phyloP scores from a whole-genome alignment of 1,140 invertebrate genomes.

The Bilobella aurantiaca region DNA sequence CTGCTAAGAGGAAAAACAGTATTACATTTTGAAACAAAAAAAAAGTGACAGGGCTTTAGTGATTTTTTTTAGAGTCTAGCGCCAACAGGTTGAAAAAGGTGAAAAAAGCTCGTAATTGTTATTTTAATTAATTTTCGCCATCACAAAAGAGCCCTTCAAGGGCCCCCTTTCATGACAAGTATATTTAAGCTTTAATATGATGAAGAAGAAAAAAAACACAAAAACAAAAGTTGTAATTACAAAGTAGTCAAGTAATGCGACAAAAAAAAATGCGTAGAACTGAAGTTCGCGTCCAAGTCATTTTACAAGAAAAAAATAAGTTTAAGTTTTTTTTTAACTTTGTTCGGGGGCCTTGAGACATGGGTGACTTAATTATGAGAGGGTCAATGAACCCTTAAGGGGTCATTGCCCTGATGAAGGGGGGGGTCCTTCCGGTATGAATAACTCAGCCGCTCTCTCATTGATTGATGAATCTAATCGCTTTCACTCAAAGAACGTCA shows the following conservation, averaged over 20 bases:
- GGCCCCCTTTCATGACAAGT: neutral
- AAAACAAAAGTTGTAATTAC: neutral
- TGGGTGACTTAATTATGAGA: neutral
- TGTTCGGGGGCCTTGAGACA: neutral
- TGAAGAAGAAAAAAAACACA: neutral
- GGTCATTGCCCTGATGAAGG: too few relatives aligned
- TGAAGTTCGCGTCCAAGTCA: neutral
- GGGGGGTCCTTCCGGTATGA: too few relatives aligned
- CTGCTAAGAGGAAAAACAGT: neutral
- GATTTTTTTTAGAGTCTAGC: too few relatives aligned
- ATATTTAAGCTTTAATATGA: neutral
- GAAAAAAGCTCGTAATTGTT: neutral
- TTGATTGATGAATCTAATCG: conserved; percentile 8
- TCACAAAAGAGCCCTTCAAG: neutral
- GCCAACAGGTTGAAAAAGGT: neutral
- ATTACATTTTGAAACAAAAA: neutral
- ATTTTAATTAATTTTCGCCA: neutral
- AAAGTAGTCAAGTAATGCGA: conserved; percentile 5
- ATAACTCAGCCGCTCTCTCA: too few relatives aligned
- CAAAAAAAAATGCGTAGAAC: neutral
- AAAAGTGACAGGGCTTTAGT: too few relatives aligned
- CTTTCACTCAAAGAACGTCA: neutral
- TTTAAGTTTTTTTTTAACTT: neutral
- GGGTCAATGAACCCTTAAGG: neutral
- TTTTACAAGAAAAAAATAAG: neutral